Conservation (phyloP, 1,140 invertebrate species). For the Microplitis mediator region DNA sequence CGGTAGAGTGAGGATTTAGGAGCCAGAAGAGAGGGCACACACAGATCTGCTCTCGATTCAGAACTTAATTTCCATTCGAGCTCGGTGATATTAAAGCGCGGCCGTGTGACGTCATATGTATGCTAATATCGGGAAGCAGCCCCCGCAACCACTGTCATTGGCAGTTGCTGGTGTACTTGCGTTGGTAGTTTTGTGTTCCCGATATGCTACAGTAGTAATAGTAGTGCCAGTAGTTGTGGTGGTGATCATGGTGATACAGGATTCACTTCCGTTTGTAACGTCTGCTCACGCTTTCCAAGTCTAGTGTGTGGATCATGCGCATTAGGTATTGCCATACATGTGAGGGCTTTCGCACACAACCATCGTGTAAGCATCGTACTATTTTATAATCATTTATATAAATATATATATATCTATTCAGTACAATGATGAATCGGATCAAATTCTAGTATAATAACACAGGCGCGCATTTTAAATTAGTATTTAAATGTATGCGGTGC, state of each 20-base stretch:
- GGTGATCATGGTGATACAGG: background rate
- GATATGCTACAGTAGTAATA: background rate
- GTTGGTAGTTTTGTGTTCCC: background rate
- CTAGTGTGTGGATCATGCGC: conserved; percentile 18
- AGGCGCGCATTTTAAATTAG: too few relatives aligned
- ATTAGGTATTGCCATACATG: too few relatives aligned
- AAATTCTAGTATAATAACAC: too few relatives aligned
- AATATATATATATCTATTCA: too few relatives aligned
- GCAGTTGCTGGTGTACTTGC: background rate
- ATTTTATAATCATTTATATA: too few relatives aligned
- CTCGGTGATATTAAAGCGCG: conserved; percentile 55
- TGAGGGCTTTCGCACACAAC: too few relatives aligned
- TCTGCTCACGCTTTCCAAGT: background rate
- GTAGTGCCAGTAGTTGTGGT: background rate
- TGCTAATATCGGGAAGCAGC: conserved; percentile 49
- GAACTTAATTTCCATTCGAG: conserved; percentile 56
- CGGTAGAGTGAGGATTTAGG: too few relatives aligned
- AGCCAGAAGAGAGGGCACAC: too few relatives aligned
- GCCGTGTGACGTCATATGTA: conserved; percentile 58
- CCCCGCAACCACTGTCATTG: conserved; percentile 34
- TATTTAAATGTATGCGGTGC: too few relatives aligned
- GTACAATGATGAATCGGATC: too few relatives aligned
- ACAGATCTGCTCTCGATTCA: conserved; percentile 37
- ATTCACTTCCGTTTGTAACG: conserved; percentile 27
- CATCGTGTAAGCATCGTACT: too few relatives aligned